Conservation (phyloP, 2,113 vertebrate genomes). For the Thamnaconus septentrionalis region DNA sequence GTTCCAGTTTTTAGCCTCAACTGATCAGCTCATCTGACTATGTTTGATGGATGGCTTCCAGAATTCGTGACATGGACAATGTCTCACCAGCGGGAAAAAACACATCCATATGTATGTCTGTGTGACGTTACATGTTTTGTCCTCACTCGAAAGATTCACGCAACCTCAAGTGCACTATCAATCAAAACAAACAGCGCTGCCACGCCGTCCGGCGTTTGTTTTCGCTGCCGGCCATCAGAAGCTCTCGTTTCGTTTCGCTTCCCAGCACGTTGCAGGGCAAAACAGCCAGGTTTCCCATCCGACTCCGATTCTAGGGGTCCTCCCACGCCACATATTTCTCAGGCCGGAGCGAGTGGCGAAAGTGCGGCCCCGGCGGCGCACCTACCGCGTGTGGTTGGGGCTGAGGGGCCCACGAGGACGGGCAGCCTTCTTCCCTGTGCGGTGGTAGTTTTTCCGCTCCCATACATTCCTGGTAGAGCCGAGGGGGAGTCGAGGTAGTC, state of each 20-base stretch:
- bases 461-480: constrained; percentile 59
- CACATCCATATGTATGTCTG: no score
- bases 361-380: constrained; percentile 27
- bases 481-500: constrained; percentile 46
- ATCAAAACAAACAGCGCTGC: neutral
- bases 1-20: no score
- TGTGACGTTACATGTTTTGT: no score
- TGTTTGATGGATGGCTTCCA: no score
- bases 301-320: constrained; percentile 46
- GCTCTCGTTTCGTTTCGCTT: constrained; percentile 13
- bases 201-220: neutral
- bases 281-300: constrained; percentile 7
- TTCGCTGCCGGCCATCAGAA: neutral
- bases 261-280: constrained; percentile 33
- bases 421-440: constrained; percentile 42
- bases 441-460: constrained; percentile 53
- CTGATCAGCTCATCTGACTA: no score
- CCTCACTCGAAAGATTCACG: no score
- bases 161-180: no score
- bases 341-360: constrained; percentile 32
- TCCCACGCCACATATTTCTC: constrained; percentile 25
- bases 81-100: no score
- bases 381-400: constrained; percentile 5
- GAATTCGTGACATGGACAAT: no score
- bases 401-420: no score